Conservation (phyloP, 2,888 invertebrate species). For the Papilio gigon region DNA sequence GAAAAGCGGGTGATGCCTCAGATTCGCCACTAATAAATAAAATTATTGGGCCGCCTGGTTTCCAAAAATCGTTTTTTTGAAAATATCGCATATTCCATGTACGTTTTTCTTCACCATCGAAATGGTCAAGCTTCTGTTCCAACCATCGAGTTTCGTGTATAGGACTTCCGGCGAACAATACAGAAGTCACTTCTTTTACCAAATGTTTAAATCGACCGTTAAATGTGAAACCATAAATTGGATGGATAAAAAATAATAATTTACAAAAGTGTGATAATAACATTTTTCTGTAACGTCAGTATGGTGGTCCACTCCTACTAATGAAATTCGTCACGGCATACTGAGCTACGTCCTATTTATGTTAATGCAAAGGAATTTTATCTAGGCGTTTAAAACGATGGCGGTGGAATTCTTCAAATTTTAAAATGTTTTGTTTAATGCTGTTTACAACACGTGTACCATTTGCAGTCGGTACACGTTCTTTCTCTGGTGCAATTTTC, state of each 20-base stretch:
- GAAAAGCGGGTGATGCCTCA: slow-evolving; percentile 56
- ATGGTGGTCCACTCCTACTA: neutral
- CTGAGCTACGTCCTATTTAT: slow-evolving; percentile 33
- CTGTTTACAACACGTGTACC: neutral
- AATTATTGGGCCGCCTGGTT: slow-evolving; percentile 63
- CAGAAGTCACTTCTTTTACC: slow-evolving; percentile 51
- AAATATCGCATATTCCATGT: slow-evolving; percentile 72
- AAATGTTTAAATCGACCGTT: slow-evolving; percentile 57
- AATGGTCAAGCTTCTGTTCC: slow-evolving; percentile 68
- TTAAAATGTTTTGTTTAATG: slow-evolving; percentile 3
- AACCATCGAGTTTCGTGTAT: slow-evolving; percentile 58
- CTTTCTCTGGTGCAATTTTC: neutral
- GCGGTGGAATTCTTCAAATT: slow-evolving; percentile 38
- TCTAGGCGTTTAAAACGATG: slow-evolving; percentile 41
- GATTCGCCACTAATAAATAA: slow-evolving; percentile 68
- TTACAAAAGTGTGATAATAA: slow-evolving; percentile 4
- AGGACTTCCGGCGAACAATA: slow-evolving; percentile 45
- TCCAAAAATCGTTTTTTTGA: slow-evolving; percentile 63
- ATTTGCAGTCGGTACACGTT: neutral
- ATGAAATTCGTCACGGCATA: neutral
- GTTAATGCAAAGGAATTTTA: slow-evolving; percentile 29
- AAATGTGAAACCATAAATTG: slow-evolving; percentile 52
- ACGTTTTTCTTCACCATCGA: slow-evolving; percentile 57
- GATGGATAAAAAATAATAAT: slow-evolving; percentile 44
- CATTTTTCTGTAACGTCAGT: slow-evolving; percentile 40